Evolutionary conservation across 2,888 invertebrate species (phyloP).

Genomic region (Pteria penguin): DNA sequence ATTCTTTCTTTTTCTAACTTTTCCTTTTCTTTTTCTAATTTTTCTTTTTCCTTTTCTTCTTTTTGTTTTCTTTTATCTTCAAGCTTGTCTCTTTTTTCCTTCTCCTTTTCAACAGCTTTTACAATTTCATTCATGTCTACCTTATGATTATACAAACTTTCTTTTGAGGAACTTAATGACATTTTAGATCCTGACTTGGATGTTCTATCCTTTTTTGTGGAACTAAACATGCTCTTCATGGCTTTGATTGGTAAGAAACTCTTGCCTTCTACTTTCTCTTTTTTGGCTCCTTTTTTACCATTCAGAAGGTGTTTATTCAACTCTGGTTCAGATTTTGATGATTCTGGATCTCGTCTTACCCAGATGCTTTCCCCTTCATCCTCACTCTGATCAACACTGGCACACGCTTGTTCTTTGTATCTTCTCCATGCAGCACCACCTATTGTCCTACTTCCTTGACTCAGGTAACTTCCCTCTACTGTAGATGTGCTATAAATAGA

Average conservation of each 20-base stretch:
- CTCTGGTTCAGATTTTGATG: slow-evolving; percentile 40
- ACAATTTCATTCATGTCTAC: slow-evolving; percentile 48
- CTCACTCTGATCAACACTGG: slow-evolving; percentile 37
- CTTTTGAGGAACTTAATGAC: slow-evolving; percentile 37
- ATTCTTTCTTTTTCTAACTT: slow-evolving; percentile 28
- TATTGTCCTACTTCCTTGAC: slow-evolving; percentile 27
- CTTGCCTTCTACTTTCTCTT: slow-evolving; percentile 24
- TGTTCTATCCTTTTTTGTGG: slow-evolving; percentile 29
- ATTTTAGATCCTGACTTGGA: slow-evolving; percentile 37
- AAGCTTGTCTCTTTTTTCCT: slow-evolving; percentile 34
- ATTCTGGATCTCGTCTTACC: slow-evolving; percentile 34
- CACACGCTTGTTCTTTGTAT: slow-evolving; percentile 32
- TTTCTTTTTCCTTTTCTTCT: slow-evolving; percentile 24
- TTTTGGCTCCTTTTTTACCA: slow-evolving; percentile 25
- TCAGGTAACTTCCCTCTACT: slow-evolving; percentile 33
- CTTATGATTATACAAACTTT: slow-evolving; percentile 33
- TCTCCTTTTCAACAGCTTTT: slow-evolving; percentile 17
- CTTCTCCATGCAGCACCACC: slow-evolving; percentile 36
- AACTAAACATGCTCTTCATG: slow-evolving; percentile 39
- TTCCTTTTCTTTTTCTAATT: slow-evolving; percentile 28
- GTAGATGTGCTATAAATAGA: slow-evolving; percentile 8
- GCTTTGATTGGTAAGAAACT: slow-evolving; percentile 44
- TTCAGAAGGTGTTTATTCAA: slow-evolving; percentile 36
- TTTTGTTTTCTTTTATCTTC: slow-evolving; percentile 7
- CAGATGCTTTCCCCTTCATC: slow-evolving; percentile 39